Conservation (phyloP, 2,113 vertebrate genomes). For the Podarcis raffonei region DNA sequence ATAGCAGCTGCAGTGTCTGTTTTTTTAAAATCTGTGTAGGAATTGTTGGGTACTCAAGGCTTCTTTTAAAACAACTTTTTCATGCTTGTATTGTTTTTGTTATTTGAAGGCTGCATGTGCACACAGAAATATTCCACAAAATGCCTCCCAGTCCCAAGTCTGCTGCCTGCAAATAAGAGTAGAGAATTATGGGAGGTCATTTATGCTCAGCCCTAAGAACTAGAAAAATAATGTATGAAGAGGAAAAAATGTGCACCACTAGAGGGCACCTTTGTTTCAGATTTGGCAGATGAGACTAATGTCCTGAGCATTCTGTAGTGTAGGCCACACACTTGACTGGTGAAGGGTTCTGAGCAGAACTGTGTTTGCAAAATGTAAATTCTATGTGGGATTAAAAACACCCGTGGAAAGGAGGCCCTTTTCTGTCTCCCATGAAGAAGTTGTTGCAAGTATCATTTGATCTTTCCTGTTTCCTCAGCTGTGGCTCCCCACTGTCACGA, state of each 20-base stretch:
- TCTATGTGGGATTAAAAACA: accelerated
- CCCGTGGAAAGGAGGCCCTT: not conserved
- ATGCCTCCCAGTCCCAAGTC: not conserved
- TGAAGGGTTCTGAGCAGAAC: accelerated
- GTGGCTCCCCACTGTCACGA: accelerated
- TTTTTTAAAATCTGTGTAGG: not conserved
- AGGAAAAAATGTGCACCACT: not conserved
- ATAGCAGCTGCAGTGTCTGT: not conserved
- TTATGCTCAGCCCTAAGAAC: not conserved
- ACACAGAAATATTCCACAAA: too few species aligned
- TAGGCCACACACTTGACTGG: not conserved
- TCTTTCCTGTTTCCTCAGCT: not conserved
- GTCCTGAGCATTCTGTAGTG: not conserved
- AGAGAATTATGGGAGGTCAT: not conserved
- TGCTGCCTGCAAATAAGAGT: not conserved
- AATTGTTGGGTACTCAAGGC: not conserved
- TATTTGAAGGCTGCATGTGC: accelerated
- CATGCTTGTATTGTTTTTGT: not conserved
- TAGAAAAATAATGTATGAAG: not conserved
- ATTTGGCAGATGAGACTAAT: accelerated
- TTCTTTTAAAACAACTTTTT: not conserved
- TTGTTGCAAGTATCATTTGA: not conserved
- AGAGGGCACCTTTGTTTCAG: slow-evolving; percentile 52
- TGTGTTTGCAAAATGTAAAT: not conserved
- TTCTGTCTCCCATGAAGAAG: not conserved